phyloP scores from a whole-genome alignment of 2,888 invertebrate species.

The Drosophila incognita region DNA sequence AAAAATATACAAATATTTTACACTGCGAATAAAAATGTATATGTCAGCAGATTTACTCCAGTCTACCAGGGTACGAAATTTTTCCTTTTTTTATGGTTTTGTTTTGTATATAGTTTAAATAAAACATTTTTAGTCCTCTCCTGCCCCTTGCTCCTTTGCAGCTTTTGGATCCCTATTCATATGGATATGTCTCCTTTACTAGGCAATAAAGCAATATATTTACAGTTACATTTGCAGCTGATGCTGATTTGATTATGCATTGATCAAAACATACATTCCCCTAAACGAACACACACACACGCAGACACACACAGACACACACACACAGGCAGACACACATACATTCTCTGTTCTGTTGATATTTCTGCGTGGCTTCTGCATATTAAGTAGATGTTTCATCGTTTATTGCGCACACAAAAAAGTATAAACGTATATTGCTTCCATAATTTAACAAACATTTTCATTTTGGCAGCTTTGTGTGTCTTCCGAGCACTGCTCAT shows the following conservation, averaged over 20 bases:
- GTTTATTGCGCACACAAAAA: conserved; percentile 59
- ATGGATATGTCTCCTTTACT: neutral
- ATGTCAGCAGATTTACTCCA: neutral
- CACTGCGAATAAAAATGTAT: neutral
- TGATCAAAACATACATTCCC: conserved; percentile 34
- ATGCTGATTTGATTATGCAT: conserved; percentile 64
- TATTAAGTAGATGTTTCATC: conserved; percentile 71
- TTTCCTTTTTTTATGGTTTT: neutral
- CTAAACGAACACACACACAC: neutral
- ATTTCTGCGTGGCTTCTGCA: conserved; percentile 59
- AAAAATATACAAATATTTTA: neutral
- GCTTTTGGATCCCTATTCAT: neutral
- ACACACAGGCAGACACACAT: neutral
- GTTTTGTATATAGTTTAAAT: neutral
- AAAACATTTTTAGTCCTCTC: neutral
- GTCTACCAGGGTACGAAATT: too few species aligned
- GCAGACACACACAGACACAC: conserved; percentile 18
- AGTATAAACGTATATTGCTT: conserved; percentile 60
- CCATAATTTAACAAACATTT: conserved; percentile 71
- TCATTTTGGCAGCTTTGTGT: conserved; percentile 57
- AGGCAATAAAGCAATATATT: conserved; percentile 23
- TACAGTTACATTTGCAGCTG: conserved; percentile 49
- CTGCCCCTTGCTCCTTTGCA: too few species aligned
- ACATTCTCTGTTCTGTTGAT: conserved; percentile 32
- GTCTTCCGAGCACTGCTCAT: conserved; percentile 48